Evolutionary conservation across 2,797 vertebrate species (phyloP), one percentile per base, ranked within the genome.

Genomic region (Microtus californicus): DNA sequence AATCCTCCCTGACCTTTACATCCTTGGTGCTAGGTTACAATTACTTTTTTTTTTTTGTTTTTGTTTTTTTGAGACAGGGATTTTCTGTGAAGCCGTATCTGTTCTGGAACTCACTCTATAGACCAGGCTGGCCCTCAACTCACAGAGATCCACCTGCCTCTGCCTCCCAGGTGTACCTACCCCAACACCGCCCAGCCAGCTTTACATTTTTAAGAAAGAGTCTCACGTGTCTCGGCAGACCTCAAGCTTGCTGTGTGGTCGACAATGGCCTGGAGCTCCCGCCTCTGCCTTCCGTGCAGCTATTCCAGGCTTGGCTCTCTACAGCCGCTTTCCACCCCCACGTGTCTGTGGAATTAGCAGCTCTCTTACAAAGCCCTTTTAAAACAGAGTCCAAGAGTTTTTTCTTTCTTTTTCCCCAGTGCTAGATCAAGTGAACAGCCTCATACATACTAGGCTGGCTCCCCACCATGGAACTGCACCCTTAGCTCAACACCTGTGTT

Each of bases 341-440:
- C 59, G 17, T 89, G 17, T 88, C 85, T 88, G 71, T 17, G n/a
- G 37, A 34, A 45, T 92, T 94, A 94, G 51, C 34, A 67, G 91
- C 56, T 92, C 92, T 82, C 74, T 7, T 77, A 37, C 90, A 91
- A 92, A 9, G 88, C 29, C 40, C 34, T 86, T 86, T 86, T 27
- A 54, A 51, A 86, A 71, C 65, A 54, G 63, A 86, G 21, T 69
- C 59, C 56, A 29, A 31, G 59, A 43, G n/a, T 19, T 77, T 48
- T 78, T 51, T 9, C 45, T 77, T 19, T 51, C 5, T 37, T 54
- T 59, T 11, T 25, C 25, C 7, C 6, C 37, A 54, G 0, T 23
- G n/a, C 12, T 56, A 17, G 13, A n/a, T 82, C 54, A 40, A 34
- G 48, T 8, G 9, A 14, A n/a, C 29, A 15, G 37, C 79, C 19